Conservation (phyloP, 2,113 vertebrate species). For the Microtus ochrogaster region DNA sequence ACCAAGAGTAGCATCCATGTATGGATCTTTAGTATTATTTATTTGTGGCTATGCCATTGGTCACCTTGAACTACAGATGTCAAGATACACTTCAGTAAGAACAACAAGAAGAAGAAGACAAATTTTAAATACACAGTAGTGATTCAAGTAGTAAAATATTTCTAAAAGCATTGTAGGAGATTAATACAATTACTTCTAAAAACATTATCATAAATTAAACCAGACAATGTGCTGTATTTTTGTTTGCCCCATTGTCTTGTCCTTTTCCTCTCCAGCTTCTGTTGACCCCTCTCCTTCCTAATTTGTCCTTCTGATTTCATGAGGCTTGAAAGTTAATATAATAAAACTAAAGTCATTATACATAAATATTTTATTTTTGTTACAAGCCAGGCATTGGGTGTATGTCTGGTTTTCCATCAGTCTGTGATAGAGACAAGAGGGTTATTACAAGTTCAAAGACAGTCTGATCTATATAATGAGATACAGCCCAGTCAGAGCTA, state of each 20-base stretch:
- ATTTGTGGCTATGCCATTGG: neutral
- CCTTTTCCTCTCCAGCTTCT: too few relatives aligned
- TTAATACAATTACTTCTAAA: neutral
- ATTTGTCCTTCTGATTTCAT: neutral
- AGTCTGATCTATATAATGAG: neutral
- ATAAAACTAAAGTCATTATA: neutral
- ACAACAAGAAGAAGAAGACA: neutral
- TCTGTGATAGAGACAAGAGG: neutral
- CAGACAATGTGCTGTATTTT: neutral
- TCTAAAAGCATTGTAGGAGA: neutral
- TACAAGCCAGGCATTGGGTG: neutral
- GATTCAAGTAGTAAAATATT: neutral
- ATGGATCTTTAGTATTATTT: neutral
- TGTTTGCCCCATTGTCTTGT: neutral
- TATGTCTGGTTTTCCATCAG: neutral
- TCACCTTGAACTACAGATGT: neutral
- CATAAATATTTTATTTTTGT: slow-evolving; percentile 16
- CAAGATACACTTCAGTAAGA: neutral
- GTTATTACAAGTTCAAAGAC: neutral
- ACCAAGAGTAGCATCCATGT: too few relatives aligned
- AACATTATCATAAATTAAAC: neutral
- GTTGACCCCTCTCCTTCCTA: neutral
- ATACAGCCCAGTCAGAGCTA: neutral
- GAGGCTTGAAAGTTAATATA: neutral
- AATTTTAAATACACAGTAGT: neutral